phyloP scores from a whole-genome alignment of 2,113 vertebrate genomes.

The Cynocephalus volans region DNA sequence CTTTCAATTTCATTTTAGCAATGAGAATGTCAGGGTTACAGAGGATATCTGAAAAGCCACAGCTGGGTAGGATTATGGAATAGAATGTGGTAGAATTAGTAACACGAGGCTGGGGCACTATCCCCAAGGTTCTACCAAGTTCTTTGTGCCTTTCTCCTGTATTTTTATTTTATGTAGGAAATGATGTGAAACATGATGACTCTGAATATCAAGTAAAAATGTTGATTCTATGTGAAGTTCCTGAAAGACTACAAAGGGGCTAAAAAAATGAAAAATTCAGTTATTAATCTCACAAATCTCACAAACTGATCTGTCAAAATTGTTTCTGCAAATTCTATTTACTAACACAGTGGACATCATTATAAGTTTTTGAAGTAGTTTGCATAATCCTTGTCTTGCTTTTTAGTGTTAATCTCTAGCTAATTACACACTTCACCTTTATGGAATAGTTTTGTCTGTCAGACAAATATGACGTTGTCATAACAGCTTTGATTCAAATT shows the following conservation, averaged over 20 bases:
- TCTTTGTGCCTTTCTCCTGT: neutral
- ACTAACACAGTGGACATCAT: neutral
- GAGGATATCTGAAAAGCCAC: neutral
- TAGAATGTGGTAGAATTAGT: neutral
- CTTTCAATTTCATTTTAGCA: neutral
- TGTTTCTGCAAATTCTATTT: neutral
- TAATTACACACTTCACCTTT: neutral
- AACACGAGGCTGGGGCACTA: fast-evolving
- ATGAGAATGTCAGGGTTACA: neutral
- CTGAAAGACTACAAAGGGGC: neutral
- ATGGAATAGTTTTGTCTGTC: neutral
- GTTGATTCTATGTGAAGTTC: neutral
- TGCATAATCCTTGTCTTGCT: neutral
- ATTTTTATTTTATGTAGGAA: neutral
- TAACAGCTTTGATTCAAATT: neutral
- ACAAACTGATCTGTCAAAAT: neutral
- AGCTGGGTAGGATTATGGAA: neutral
- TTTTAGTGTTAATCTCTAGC: neutral
- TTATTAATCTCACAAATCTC: neutral
- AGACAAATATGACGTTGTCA: neutral
- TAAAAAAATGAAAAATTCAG: neutral
- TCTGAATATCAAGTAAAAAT: neutral
- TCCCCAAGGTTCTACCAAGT: neutral
- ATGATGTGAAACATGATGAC: neutral
- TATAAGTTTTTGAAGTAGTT: neutral